phyloP scores from a whole-genome alignment of 2,888 invertebrate genomes.

The Ganaspis brasiliensis region DNA sequence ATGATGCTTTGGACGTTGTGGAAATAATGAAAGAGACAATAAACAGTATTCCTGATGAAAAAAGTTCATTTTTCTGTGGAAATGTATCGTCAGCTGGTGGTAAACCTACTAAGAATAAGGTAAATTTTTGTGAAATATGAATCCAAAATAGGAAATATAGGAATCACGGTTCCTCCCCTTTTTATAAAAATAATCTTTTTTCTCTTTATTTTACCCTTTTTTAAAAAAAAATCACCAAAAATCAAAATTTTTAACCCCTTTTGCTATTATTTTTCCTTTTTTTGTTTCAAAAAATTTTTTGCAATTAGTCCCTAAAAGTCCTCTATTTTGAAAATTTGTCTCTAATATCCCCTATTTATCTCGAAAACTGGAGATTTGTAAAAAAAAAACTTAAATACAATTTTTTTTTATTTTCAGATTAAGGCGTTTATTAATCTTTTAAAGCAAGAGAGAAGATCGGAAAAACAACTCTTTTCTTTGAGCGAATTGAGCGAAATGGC shows the following conservation, averaged over 20 bases:
- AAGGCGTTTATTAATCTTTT: conserved; percentile 88
- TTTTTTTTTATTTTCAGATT: conserved; percentile 72
- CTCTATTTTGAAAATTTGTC: no score
- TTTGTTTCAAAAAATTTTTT: no score
- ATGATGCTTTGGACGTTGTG: conserved; percentile 93
- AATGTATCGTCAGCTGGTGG: conserved; percentile 73
- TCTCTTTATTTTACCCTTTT: no score
- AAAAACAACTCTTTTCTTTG: conserved; percentile 88
- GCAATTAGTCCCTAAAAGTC: no score
- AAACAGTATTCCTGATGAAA: conserved; percentile 60
- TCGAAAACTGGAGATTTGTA: no score
- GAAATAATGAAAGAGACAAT: conserved; percentile 89
- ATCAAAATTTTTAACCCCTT: neutral
- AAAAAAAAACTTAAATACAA: conserved; percentile 1
- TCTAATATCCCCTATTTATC: no score
- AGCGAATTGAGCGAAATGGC: conserved; percentile 90
- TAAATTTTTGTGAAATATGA: conserved; percentile 56
- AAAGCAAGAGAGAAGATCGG: conserved; percentile 85
- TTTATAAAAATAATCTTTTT: no score
- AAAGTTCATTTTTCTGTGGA: conserved; percentile 32
- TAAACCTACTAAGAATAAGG: conserved; percentile 81
- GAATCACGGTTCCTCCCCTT: no score
- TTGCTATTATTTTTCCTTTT: no score
- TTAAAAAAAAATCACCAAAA: neutral
- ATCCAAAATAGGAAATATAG: no score